Base-by-base conservation (phyloP, 1,140 invertebrate species). In the Lordiphosa clarofinis region DNA sequence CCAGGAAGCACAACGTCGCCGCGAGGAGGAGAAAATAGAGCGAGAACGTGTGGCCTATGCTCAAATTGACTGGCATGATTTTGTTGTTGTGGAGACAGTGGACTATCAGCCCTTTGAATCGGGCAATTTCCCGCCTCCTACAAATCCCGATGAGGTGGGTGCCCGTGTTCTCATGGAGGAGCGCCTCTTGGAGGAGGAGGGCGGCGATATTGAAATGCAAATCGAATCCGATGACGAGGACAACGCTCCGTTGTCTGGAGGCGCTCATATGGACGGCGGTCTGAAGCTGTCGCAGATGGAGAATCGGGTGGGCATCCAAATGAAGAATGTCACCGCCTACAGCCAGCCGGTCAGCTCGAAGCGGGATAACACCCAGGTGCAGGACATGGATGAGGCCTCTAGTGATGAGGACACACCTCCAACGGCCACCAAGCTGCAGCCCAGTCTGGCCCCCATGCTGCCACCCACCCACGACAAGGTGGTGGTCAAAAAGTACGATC, bases 1-100 rank as follows among this genome's bases (percentile, higher is more conserved):
- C 89, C 96, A 99, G 89, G 96, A 98, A 79, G 93, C 95, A 10
- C 96, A 98, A 82, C 94, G 94, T 49, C 93, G 96, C 1, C 95
- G 95, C 61, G 97, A 99, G 89, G 97, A 99, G 88, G 97, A 98
- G 76, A 96, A 96, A 78, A 92, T 96, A 11, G 98, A 99, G 89
- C 93, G 95, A 36, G 99, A 99, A 90, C 92, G 98, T 90, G 93
- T 99, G 31, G 97, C 98, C 0, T 99, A 99, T 89, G 96, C 97
- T 3, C 96, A 98, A 81, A 99, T 99, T 69, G 99, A 99, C 89
- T 99, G 99, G 99, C 99, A 99, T 88, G 98, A 99, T 90, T 99
- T 99, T 91, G 98, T 99, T 1, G 98, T 99, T 0, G 99, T 99
- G 0, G 98, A 99, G 90, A 99, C 98, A 0, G 98, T 99, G 0